Percentiles rank a stretch among this genome's conserved stretches.
Evolutionary conservation across 1,140 invertebrate species (phyloP).

Genomic region (Tetramorium simillimum): DNA sequence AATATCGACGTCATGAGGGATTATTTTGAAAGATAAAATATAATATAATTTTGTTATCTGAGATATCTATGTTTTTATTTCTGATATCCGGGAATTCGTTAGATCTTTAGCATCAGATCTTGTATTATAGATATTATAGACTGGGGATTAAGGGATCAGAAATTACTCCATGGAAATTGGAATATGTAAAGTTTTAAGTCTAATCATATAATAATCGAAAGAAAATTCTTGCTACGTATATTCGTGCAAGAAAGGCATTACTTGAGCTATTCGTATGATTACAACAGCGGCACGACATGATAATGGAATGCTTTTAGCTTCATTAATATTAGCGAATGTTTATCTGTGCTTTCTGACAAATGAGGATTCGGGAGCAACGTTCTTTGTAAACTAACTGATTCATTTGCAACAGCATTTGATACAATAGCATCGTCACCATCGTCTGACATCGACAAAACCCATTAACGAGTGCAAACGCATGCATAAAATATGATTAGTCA

Average conservation of each 20-base stretch:
- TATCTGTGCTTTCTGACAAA: background rate
- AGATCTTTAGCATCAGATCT: too few relatives aligned
- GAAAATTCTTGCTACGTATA: background rate
- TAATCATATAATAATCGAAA: background rate
- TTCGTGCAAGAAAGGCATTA: background rate
- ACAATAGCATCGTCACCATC: background rate
- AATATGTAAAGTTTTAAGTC: background rate
- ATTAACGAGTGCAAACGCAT: background rate
- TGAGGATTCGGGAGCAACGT: background rate
- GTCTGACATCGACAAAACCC: background rate
- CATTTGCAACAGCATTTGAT: background rate
- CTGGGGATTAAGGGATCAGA: background rate
- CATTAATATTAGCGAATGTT: background rate
- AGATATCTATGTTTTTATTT: too few relatives aligned
- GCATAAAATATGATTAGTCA: background rate
- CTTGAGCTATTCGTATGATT: background rate
- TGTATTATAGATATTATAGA: background rate
- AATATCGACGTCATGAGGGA: too few relatives aligned
- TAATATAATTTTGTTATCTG: too few relatives aligned
- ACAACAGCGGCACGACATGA: background rate
- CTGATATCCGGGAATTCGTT: too few relatives aligned
- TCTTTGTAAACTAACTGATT: slow-evolving; percentile 10
- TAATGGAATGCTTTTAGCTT: background rate
- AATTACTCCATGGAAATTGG: background rate
- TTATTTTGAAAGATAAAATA: too few relatives aligned